phyloP scores from a whole-genome alignment of 2,888 invertebrate species.

The Hydriomena furcata region DNA sequence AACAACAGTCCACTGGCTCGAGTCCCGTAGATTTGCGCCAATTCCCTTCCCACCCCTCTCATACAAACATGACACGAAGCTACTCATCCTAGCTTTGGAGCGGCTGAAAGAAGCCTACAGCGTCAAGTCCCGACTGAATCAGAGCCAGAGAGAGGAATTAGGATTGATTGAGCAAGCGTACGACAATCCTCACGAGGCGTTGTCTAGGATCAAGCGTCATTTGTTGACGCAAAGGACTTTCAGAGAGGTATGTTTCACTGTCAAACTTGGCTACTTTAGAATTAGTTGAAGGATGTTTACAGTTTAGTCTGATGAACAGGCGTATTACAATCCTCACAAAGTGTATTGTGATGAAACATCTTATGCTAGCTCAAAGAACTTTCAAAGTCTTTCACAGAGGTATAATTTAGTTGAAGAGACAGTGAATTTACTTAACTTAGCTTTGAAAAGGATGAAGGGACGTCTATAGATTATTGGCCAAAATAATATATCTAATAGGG shows the following conservation, averaged over 20 bases:
- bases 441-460: too few relatives aligned
- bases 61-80: slow-evolving; percentile 99
- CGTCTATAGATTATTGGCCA: too few relatives aligned
- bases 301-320: too few relatives aligned
- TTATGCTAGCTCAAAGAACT: too few relatives aligned
- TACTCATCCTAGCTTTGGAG: slow-evolving; percentile 98
- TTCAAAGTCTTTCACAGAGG: too few relatives aligned
- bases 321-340: too few relatives aligned
- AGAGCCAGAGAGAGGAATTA: slow-evolving; percentile 98
- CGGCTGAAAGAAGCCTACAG: slow-evolving; percentile 98
- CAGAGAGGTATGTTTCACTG: slow-evolving; percentile 90
- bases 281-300: too few relatives aligned
- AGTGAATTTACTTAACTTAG: too few relatives aligned
- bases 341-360: too few relatives aligned
- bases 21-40: slow-evolving; percentile 98
- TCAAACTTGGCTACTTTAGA: not conserved
- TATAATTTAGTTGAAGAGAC: too few relatives aligned
- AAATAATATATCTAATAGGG: too few relatives aligned
- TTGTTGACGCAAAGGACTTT: slow-evolving; percentile 98
- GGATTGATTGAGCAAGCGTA: slow-evolving; percentile 99
- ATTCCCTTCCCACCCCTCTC: slow-evolving; percentile 99
- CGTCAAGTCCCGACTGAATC: slow-evolving; percentile 98
- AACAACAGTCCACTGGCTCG: slow-evolving; percentile 99
- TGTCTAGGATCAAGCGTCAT: slow-evolving; percentile 99
- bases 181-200: slow-evolving; percentile 99